Percentiles rank a stretch among this genome's conserved stretches.
Evolutionary conservation across 2,888 invertebrate genomes (phyloP).

Genomic region (Neoscelio sp.): DNA sequence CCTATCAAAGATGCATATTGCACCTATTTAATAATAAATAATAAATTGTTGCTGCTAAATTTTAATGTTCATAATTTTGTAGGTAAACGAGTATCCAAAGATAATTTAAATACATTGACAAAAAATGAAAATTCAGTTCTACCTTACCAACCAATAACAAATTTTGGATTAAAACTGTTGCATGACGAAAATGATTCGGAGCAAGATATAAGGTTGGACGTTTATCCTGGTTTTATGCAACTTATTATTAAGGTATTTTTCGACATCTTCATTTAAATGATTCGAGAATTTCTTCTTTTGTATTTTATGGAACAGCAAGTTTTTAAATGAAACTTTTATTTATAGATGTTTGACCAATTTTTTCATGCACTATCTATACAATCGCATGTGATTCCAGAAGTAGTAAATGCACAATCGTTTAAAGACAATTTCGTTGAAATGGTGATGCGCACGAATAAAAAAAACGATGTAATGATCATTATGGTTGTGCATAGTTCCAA

Average conservation of each 20-base stretch:
- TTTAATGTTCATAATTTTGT: no score
- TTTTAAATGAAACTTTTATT: no score
- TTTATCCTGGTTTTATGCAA: conserved; percentile 17
- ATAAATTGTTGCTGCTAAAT: no score
- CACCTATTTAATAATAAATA: no score
- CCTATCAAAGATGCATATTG: no score
- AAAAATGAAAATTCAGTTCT: no score
- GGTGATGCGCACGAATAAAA: conserved; percentile 29
- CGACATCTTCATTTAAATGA: no score
- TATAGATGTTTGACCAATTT: conserved; percentile 36
- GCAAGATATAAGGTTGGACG: background rate
- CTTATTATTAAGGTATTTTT: conserved; percentile 29
- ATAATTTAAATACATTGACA: no score
- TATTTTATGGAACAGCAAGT: no score
- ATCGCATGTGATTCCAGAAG: conserved; percentile 2
- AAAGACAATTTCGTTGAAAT: conserved; percentile 31
- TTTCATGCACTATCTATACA: conserved; percentile 16
- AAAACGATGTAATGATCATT: conserved; percentile 42
- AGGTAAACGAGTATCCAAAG: no score
- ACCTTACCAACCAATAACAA: no score
- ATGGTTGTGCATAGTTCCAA: conserved; percentile 13
- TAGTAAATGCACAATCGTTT: background rate
- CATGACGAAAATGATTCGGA: conserved; percentile 5
- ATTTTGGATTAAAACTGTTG: conserved; percentile 8
- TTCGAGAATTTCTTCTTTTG: no score